phyloP scores from a whole-genome alignment of 2,888 invertebrate genomes.

The Aquatica leii region DNA sequence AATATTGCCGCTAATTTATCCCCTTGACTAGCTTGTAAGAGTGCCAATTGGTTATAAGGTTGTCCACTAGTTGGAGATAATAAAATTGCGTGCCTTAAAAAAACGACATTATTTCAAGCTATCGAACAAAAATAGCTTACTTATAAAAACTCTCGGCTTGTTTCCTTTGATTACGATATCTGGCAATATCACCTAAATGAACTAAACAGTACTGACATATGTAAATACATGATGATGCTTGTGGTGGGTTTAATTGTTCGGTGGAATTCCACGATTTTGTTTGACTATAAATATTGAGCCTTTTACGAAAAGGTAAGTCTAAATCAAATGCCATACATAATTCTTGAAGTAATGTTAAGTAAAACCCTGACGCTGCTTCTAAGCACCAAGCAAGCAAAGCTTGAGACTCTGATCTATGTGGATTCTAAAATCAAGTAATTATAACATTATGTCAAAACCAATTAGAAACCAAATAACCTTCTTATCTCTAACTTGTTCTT shows the following conservation, averaged over 20 bases:
- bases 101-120: background rate
- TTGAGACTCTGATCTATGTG: constrained; percentile 77
- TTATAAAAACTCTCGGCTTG: constrained; percentile 87
- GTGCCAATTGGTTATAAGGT: constrained; percentile 88
- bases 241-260: constrained; percentile 60
- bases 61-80: constrained; percentile 82
- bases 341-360: constrained; percentile 81
- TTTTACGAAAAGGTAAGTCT: constrained; percentile 77
- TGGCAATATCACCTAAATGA: constrained; percentile 86
- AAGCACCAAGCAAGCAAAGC: constrained; percentile 81
- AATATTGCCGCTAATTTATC: constrained; percentile 84
- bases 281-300: constrained; percentile 56
- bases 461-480: constrained; percentile 64
- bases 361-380: constrained; percentile 87
- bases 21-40: constrained; percentile 82
- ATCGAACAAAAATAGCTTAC: constrained; percentile 52
- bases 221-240: constrained; percentile 79
- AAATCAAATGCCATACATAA: constrained; percentile 82
- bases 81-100: constrained; percentile 72
- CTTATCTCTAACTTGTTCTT: constrained; percentile 79
- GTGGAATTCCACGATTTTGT: constrained; percentile 44
- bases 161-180: constrained; percentile 81
- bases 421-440: constrained; percentile 65
- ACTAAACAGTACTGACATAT: constrained; percentile 90
- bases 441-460: constrained; percentile 5